Base-by-base conservation (phyloP, 2,113 vertebrate species). In the Galbula dea region DNA sequence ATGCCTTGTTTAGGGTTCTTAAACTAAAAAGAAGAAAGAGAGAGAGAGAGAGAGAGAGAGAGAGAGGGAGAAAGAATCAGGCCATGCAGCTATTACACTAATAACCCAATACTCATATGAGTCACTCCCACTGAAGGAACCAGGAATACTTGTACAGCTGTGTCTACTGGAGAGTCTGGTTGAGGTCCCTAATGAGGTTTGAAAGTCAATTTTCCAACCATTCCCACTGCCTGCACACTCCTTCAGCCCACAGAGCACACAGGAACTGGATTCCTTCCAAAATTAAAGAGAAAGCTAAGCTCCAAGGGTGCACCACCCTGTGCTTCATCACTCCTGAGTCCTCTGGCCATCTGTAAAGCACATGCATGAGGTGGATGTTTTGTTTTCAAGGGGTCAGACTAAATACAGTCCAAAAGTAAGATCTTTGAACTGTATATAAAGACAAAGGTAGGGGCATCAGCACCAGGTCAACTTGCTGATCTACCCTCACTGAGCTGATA, bases 101-200 rank as follows among this genome's bases (percentile, higher is more conserved):
- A 77, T 15, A 34, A 86, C 88, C 51, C 68, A 55, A 46, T 21
- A 41, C 32, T 85, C 63, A 27, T 49, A 23, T 86, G 93, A 94
- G 63, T 93, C 85, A 94, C 39, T 76, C 75, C 32, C 72, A 80
- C 45, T 55, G 72, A 88, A 90, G 59, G 11, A 14, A 77, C 73
- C 72, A 55, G 85, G 72, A 89, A 79, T 46, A 80, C 49, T 80
- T 87, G 67, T 7, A 79, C 49, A 83, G 66, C 63, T 63, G 59
- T 48, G 48, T 52, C 81, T 75, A 75, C 61, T 2, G 0, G 43
- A 12, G 57, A 57, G 69, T 34, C 83, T 72, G 66, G 57, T 7
- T 43, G 52, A 78, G 77, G 78, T 63, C 46, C 4, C 0, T 37
- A 88, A 88, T 26, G 67, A 92, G 48, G 43, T 71, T 74, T 84